Evolutionary conservation across 2,888 invertebrate genomes (phyloP), one percentile per base, ranked within the genome.

Genomic region (Patella pellucida): DNA sequence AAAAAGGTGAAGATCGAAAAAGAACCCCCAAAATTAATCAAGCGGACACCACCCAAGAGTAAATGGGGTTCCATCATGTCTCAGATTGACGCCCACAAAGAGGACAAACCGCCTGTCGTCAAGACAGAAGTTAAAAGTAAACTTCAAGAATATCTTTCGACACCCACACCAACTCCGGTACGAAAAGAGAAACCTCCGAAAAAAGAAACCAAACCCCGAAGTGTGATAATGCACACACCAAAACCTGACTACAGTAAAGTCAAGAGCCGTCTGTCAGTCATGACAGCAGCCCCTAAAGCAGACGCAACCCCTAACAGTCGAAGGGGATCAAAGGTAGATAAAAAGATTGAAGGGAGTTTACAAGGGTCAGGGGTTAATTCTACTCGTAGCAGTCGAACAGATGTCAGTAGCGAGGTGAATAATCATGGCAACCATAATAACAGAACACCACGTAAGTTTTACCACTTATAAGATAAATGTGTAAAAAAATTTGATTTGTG

Each of bases 61-160:
- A 88, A 88, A 78, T 88, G 88, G 89, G 89, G 83, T 71, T 81
- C 85, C 62, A 88, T 88, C 50, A 87, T 87, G 87, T 85, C 85
- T 3, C 82, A 87, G 77, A 87, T 89, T 67, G 87, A 86, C 54
- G 74, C 78, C 52, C 79, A 80, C 41, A 87, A 95, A 84, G 91
- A 92, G 78, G 94, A 93, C 83, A 94, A 94, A 3, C 77, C 82
- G 77, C 51, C 76, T 73, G 90, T 89, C 67, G 94, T 94, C 82
- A 91, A 91, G 76, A 96, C 95, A 91, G 96, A 97, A 90, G 95
- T 97, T 54, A 97, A 97, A 91, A 96, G 97, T 70, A 95, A 96
- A 91, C 95, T 96, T 23, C 85, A 86, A 41, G 80, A 81, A 19
- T 83, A 85, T 52, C 78, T 84, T 16, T 76, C 78, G 68, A 75